Base-by-base conservation (phyloP, 2,797 vertebrate species). In the Takifugu rubripes region DNA sequence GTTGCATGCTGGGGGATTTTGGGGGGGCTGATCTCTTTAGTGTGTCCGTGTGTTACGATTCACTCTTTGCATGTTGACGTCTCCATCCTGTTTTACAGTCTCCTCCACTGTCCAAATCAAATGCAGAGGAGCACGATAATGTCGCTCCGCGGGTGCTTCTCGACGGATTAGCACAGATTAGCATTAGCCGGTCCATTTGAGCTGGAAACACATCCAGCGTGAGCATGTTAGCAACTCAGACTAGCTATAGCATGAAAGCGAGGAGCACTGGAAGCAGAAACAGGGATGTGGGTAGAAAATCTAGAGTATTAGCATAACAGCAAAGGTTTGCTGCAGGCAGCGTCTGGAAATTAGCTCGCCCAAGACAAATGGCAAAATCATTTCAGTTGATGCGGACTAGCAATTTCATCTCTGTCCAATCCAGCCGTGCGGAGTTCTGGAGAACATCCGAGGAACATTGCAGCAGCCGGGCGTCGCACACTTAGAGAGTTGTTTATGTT, bases 161-260 rank as follows among this genome's bases (percentile, higher is more conserved):
- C 69, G 56, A 54, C 59, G 88, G 86, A 88, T 88, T 85, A 86
- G 77, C 74, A 64, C 72, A 87, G 85, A 88, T 89, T 84, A 87
- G 76, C 83, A 87, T 88, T 87, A 85, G 82, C 74, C 72, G 78
- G 64, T 77, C 75, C 78, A 84, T 88, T 88, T 86, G 71, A 83
- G 81, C 74, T 77, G 74, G 69, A 84, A 70, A 77, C 65, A 76
- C 75, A 81, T 72, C 57, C 62, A 82, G 74, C 64, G 59, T 79
- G 74, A 75, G 72, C 74, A 72, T 70, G 62, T 49, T 64, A 63
- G 69, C 56, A 72, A 65, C 42, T 57, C 17, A 55, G 66, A 44
- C 61, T 50, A 57, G 51, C 58, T 59, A 64, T 54, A 33, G 63
- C 12, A 48, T 17, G 14, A 40, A 67, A 75, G 69, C 4, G 14